Evolutionary conservation across 2,888 invertebrate species (phyloP).

Genomic region (Phalera bucephala): DNA sequence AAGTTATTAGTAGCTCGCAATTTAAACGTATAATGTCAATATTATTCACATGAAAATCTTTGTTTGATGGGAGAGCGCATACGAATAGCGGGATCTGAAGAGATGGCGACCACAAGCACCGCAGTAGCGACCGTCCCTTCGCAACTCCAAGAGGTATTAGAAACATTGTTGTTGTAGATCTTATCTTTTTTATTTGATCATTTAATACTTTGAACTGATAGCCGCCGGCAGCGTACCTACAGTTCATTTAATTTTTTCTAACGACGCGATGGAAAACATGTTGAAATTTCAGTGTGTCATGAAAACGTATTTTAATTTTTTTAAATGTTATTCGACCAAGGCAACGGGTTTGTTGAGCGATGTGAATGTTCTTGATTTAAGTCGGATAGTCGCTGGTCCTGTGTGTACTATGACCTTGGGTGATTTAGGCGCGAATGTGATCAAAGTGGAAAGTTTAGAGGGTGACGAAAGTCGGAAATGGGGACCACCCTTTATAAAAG

Average conservation of each 20-base stretch:
- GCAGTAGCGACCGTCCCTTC: slow-evolving; percentile 67
- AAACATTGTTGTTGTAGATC: slow-evolving; percentile 22
- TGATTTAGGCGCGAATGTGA: slow-evolving; percentile 95
- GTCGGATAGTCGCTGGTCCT: slow-evolving; percentile 96
- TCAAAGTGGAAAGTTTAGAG: slow-evolving; percentile 94
- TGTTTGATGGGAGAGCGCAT: slow-evolving; percentile 68
- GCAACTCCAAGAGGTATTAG: slow-evolving; percentile 64
- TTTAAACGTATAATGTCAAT: slow-evolving; percentile 46
- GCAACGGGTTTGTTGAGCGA: slow-evolving; percentile 85
- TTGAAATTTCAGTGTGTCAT: slow-evolving; percentile 30
- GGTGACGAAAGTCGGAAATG: slow-evolving; percentile 94
- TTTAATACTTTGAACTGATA: slow-evolving; percentile 36
- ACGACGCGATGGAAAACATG: slow-evolving; percentile 34
- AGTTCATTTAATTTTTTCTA: slow-evolving; percentile 1
- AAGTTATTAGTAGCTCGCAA: slow-evolving; percentile 10
- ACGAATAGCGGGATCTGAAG: slow-evolving; percentile 44
- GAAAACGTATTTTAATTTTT: slow-evolving; percentile 27
- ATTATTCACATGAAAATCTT: slow-evolving; percentile 22
- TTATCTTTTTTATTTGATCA: slow-evolving; percentile 61
- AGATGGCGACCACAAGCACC: slow-evolving; percentile 75
- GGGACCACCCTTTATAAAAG: slow-evolving; percentile 94
- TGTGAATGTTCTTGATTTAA: slow-evolving; percentile 90
- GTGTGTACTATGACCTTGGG: slow-evolving; percentile 96
- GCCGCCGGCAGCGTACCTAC: slow-evolving; percentile 11
- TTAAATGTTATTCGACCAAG: slow-evolving; percentile 44